Evolutionary conservation across 2,888 invertebrate genomes (phyloP).

Genomic region (Ceraclea dissimilis): DNA sequence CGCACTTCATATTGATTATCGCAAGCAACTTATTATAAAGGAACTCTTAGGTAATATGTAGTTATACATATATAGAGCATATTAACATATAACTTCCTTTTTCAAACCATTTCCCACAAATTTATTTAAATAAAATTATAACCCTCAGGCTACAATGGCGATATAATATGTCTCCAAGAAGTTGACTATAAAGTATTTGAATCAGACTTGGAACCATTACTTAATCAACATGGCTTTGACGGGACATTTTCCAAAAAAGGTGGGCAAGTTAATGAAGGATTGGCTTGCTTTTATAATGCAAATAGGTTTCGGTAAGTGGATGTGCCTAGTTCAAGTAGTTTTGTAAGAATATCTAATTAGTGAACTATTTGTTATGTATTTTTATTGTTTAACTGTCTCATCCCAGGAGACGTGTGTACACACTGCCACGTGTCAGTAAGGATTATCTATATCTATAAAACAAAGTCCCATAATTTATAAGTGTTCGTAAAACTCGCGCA

Average conservation of each 20-base stretch:
- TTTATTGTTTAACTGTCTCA: too few species aligned
- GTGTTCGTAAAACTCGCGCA: too few species aligned
- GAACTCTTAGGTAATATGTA: conserved; percentile 62
- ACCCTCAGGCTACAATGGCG: conserved; percentile 74
- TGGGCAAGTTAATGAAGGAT: conserved; percentile 68
- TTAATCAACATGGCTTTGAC: conserved; percentile 48
- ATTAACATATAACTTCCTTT: not conserved
- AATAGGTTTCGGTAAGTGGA: conserved; percentile 56
- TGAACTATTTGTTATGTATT: too few species aligned
- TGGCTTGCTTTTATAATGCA: conserved; percentile 67
- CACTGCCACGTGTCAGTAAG: not conserved
- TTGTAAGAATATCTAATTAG: too few species aligned
- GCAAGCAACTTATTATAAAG: conserved; percentile 76
- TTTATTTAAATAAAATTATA: not conserved
- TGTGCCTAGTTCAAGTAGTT: not conserved
- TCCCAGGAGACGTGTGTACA: not conserved
- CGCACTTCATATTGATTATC: conserved; percentile 75
- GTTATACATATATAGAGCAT: not conserved
- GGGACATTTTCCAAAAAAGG: conserved; percentile 66
- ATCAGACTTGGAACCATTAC: conserved; percentile 53
- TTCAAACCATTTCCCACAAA: not conserved
- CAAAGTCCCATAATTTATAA: too few species aligned
- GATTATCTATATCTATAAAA: too few species aligned
- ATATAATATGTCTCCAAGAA: conserved; percentile 89
- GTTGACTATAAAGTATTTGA: conserved; percentile 75